Evolutionary conservation across 2,113 vertebrate genomes (phyloP), one percentile per base, ranked within the genome.

Genomic region (Caranx melampygus): DNA sequence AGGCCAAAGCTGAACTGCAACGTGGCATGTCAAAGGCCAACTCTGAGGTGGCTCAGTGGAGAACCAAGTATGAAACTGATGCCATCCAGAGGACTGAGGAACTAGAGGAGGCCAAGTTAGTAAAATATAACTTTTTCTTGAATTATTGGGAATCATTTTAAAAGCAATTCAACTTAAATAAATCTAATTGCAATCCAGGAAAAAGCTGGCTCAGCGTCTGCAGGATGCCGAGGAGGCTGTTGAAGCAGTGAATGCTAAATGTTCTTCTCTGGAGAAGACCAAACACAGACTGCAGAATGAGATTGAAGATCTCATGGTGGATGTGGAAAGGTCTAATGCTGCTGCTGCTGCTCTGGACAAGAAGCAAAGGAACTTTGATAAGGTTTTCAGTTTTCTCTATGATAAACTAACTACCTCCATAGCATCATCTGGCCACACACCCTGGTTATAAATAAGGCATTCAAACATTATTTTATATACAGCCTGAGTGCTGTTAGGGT

Each of bases 21-120:
- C 94, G 95, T 0, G 0, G 85, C 3, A 94, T 96, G 84, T 96
- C 95, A 78, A 96, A 97, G 90, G 95, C 95, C 76, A 96, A 97
- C 86, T 91, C 94, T 1, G 96, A 96, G 92, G 96, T 96, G 88
- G 95, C 96, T 0, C 95, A 96, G 89, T 97, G 97, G 97, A 96
- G 96, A 94, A 97, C 96, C 79, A 97, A 97, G 92, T 98, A 98
- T 0, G 97, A 98, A 95, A 98, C 97, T 0, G 97, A 98, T 2
- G 97, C 96, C 90, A 97, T 98, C 84, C 97, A 97, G 82, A 95
- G 95, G 66, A 98, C 97, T 0, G 97, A 97, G 85, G 97, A 98
- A 82, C 94, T 98, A n/a, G 97, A 98, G 62, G 97, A 97, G 59
- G 96, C 97, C 69, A 98, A 98, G 96, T 98, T 37, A 71, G 68